These are phyloP conservation scores for Galeopterus variegatus DNA, from an alignment of 2,113 vertebrate genomes.

Conservation along the genomic window DNA sequence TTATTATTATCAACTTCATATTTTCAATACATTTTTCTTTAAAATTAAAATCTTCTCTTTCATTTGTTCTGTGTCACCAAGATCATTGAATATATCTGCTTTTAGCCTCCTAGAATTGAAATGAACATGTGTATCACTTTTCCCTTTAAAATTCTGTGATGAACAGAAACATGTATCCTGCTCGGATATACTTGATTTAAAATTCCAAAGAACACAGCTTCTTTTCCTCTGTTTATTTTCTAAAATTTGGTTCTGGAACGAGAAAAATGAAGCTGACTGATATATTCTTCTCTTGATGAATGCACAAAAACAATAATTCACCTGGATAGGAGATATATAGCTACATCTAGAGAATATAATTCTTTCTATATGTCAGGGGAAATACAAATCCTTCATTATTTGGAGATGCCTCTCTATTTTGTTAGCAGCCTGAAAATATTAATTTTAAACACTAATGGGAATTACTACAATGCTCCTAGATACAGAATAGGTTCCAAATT, in stretches of 20 bases:
- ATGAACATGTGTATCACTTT: slow-evolving; percentile 21
- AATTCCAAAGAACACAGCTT: slow-evolving; percentile 2
- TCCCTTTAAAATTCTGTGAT: background rate
- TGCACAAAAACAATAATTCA: slow-evolving; percentile 21
- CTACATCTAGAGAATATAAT: background rate
- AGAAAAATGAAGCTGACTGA: background rate
- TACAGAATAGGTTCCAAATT: slow-evolving; percentile 46
- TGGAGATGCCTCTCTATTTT: slow-evolving; percentile 63
- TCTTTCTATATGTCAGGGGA: slow-evolving; percentile 34
- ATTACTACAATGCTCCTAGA: slow-evolving; percentile 53
- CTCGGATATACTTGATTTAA: background rate
- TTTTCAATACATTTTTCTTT: slow-evolving; percentile 37
- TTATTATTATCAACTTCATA: background rate
- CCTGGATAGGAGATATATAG: background rate
- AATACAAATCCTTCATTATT: slow-evolving; percentile 67
- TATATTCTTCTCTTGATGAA: background rate
- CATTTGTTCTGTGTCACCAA: background rate
- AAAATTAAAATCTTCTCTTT: slow-evolving; percentile 41
- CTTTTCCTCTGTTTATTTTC: slow-evolving; percentile 40
- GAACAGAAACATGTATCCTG: background rate
- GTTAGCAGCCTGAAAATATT: slow-evolving; percentile 63
- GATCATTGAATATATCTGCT: background rate
- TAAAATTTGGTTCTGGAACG: background rate
- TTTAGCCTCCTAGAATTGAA: background rate
- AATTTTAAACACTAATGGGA: slow-evolving; percentile 71